phyloP scores from a whole-genome alignment of 2,888 invertebrate genomes.

The Mayetiola destructor region DNA sequence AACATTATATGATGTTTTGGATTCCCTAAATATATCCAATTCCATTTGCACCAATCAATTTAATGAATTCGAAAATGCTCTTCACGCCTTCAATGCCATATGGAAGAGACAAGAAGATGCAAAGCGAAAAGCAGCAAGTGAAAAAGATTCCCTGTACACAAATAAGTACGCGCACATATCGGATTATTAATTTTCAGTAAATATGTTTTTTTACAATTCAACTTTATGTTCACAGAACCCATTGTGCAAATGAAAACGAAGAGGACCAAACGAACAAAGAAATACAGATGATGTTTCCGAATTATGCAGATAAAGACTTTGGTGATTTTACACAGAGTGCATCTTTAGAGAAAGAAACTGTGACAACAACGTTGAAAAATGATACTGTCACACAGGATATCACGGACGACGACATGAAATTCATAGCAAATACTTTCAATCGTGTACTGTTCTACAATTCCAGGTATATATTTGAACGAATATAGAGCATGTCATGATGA shows the following conservation, averaged over 20 bases:
- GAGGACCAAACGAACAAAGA: slow-evolving; percentile 50
- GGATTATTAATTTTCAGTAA: slow-evolving; percentile 37
- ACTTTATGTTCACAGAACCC: slow-evolving; percentile 35
- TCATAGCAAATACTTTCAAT: slow-evolving; percentile 29
- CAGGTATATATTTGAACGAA: slow-evolving; percentile 16
- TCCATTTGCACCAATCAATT: slow-evolving; percentile 36
- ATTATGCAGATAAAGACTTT: slow-evolving; percentile 52
- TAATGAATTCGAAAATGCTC: slow-evolving; percentile 38
- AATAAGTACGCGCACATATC: slow-evolving; percentile 52
- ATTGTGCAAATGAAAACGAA: slow-evolving; percentile 52
- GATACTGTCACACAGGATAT: slow-evolving; percentile 15
- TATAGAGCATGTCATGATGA: neutral
- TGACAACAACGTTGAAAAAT: slow-evolving; percentile 20
- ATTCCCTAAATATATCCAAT: slow-evolving; percentile 44
- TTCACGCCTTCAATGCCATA: slow-evolving; percentile 46
- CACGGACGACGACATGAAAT: slow-evolving; percentile 17
- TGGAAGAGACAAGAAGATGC: slow-evolving; percentile 67
- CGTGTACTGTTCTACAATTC: slow-evolving; percentile 27
- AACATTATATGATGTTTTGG: slow-evolving; percentile 52
- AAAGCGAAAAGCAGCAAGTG: slow-evolving; percentile 48
- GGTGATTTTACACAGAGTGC: slow-evolving; percentile 43
- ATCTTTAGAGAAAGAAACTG: slow-evolving; percentile 36
- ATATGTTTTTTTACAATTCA: neutral
- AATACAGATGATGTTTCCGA: slow-evolving; percentile 55
- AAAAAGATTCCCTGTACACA: slow-evolving; percentile 63